Percentiles rank a stretch among this genome's conserved stretches.
Evolutionary conservation across 2,113 vertebrate species (phyloP).

Genomic region (Microtus richardsoni): DNA sequence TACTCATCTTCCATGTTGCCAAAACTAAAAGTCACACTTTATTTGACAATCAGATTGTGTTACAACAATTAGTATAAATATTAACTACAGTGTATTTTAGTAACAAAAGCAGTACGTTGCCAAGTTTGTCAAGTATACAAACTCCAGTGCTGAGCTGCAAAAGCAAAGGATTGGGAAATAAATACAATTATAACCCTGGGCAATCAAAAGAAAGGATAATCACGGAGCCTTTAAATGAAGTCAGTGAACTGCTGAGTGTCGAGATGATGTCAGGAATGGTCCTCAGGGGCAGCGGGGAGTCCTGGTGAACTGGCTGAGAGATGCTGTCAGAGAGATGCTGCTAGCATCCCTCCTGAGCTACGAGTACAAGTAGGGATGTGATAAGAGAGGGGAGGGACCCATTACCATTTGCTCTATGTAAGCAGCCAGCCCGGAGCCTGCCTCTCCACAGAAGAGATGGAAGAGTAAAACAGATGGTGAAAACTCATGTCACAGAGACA

Average conservation of each 20-base stretch:
- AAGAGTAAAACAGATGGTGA: no score
- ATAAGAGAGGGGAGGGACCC: fast-evolving
- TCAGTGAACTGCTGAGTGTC: background rate
- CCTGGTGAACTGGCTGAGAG: background rate
- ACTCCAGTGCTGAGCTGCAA: background rate
- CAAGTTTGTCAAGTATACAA: background rate
- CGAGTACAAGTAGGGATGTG: background rate
- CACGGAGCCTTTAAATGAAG: background rate
- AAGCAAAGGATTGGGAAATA: background rate
- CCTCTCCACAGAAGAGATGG: background rate
- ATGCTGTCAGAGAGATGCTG: background rate
- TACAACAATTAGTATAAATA: background rate
- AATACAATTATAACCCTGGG: background rate
- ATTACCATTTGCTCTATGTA: no score
- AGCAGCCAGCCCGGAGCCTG: background rate
- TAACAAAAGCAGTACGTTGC: background rate
- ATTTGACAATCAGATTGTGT: background rate
- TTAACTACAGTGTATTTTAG: background rate
- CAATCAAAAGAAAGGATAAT: background rate
- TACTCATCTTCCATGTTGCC: background rate
- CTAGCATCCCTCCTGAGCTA: background rate
- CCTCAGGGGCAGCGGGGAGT: background rate
- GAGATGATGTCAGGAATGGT: background rate
- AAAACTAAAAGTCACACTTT: conserved; percentile 2
- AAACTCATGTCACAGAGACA: background rate